Conservation (phyloP, 2,113 vertebrate species). For the Xenopus borealis region DNA sequence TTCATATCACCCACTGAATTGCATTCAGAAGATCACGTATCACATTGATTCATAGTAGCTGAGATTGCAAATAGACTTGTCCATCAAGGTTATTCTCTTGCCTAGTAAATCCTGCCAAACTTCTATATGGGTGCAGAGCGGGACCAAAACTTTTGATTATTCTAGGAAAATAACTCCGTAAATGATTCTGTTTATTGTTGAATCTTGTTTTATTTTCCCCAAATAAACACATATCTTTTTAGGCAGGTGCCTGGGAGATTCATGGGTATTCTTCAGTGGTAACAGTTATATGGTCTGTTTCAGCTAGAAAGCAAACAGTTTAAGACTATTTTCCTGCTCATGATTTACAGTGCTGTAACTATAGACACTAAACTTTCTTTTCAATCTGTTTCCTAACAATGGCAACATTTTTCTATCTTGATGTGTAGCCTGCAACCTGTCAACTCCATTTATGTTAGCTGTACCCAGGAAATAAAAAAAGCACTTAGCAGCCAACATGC, state of each 20-base stretch:
- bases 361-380: conserved; percentile 48
- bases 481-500: conserved; percentile 48
- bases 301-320: conserved; percentile 47
- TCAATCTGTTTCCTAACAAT: conserved; percentile 51
- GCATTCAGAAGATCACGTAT: too few relatives aligned
- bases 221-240: too few relatives aligned
- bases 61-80: too few relatives aligned
- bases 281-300: conserved; percentile 18
- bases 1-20: too few relatives aligned
- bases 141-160: too few relatives aligned
- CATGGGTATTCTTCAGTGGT: conserved; percentile 19
- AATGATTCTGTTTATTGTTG: too few relatives aligned
- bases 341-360: conserved; percentile 53
- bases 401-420: conserved; percentile 53
- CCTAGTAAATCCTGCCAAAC: too few relatives aligned
- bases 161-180: too few relatives aligned
- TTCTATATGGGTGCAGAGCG: too few relatives aligned
- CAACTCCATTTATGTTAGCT: conserved; percentile 57
- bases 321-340: conserved; percentile 49
- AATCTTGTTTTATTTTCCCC: too few relatives aligned
- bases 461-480: conserved; percentile 52
- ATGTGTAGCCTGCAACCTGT: conserved; percentile 55
- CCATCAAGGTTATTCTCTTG: too few relatives aligned
- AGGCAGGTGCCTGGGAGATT: conserved; percentile 29
- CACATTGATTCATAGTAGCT: too few relatives aligned